Base-by-base conservation (phyloP, 2,888 invertebrate species). In the Drosophila demipolita region DNA sequence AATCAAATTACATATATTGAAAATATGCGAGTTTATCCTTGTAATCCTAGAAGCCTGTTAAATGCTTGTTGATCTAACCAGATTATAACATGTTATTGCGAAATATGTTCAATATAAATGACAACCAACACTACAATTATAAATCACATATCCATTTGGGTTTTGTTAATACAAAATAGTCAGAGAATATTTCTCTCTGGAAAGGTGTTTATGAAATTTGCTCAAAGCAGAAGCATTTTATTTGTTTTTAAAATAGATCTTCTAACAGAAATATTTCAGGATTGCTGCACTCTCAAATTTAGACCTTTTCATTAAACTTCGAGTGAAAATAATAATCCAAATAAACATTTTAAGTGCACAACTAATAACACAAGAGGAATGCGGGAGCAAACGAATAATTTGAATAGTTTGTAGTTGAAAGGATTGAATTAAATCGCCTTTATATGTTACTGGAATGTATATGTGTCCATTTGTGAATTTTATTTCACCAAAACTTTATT, bases 11-110 rank as follows among this genome's bases (percentile, higher is more conserved):
- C 20, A 8, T 15, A 20, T 33, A 33, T 33, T 53, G 20, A 53
- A 35, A 53, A 20, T 15, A 26, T 38, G 8, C 26, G 8, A 6
- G 38, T 11, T 23, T 26, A 35, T 57, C 15, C 42, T 38, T 40
- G 50, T 61, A 66, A 74, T 52, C 75, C 52, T 23, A 23, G 3
- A 55, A 59, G 49, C 59, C 20, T 40, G 64, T 48, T 38, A 53
- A 20, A 40, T 42, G 32, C 42, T 32, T 29, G 11, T 29, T 36
- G 42, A 36, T 6, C 35, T 33, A 11, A 35, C 33, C 32, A 60
- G 35, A 35, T 42, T 57, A 9, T 4, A 15, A 26, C n/a, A 15
- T 35, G 26, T 20, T n/a, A 48, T 2, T 3, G 35, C 9, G 15
- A 50, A 11, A 29, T 15, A 3, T 48, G 6, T 15, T n/a, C 3